Evolutionary conservation across 2,797 vertebrate species (phyloP), one percentile per base, ranked within the genome.

Genomic region (Crenuchus spilurus): DNA sequence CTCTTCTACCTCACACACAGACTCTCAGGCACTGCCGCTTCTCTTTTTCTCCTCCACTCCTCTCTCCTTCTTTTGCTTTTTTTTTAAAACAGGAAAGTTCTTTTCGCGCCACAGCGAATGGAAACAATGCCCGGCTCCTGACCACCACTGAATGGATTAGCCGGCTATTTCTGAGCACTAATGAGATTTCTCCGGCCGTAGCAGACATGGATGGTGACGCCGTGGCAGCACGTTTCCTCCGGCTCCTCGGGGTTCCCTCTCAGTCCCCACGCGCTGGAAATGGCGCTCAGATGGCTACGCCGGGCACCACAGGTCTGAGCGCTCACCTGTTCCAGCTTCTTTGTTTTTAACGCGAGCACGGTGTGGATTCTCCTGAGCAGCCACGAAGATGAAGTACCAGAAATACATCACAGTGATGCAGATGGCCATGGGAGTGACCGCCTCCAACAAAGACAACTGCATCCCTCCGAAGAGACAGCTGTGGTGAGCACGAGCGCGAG

Each of bases 391-490:
- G 97, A 98, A 96, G 93, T 99, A 99, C 90, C 97, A 99, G 95
- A 99, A 99, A 91, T 99, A 99, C 85, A 97, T 99, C 91, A 98
- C 96, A 85, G 96, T 99, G 89, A 95, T 99, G 95, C 97, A 98
- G 94, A 98, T 99, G 96, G 96, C 97, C 87, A 95, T 98, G 93
- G 97, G 96, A 92, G 95, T 99, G 92, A 98, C 96, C 89, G 96
- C 97, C 83, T 96, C 96, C 90, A 98, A 98, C 95, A 95, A 97
- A 93, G 96, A 96, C 88, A 92, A 92, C 89, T 95, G 97, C 76
- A 93, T 98, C 87, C 97, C 96, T 84, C 80, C 88, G 71, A 97
- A 97, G 90, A 93, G 96, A 91, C 94, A 92, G 94, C 93, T 99
- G 90, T 99, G 97, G 96, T 98, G 94, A 98, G 96, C 95, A 87